Evolutionary conservation across 2,888 invertebrate species (phyloP), one percentile per base, ranked within the genome.

Genomic region (Lasioglossum figueresi): DNA sequence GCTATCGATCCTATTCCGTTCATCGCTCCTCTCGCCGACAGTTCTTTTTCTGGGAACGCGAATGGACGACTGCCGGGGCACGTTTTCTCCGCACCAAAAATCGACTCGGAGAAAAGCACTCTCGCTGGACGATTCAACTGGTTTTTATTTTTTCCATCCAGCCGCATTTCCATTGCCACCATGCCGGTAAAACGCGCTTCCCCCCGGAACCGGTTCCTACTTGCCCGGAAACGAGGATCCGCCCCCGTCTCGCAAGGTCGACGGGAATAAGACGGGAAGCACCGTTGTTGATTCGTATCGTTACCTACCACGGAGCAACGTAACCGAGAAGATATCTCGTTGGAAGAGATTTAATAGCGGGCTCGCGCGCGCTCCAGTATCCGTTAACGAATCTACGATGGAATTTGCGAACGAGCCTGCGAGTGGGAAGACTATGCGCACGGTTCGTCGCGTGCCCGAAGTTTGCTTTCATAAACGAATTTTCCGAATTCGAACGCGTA

Each of bases 1-100:
- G 88, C 92, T 92, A 93, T 93, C 92, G 93, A 90, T 92, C 92
- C 92, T 88, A 85, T 85, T 85, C 86, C 88, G 66, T 45, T 59
- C 87, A 84, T 84, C 83, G 37, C 84, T 79, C 70, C 82, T 48
- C 45, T 34, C 72, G 63, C 59, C 66, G 37, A 23, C 79, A 79
- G 79, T 78, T 79, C 87, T 80, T 73, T 84, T 77, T 79, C 79
- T 78, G 79, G 52, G 56, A 82, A 85, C 75, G 82, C 79, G 80
- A 83, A 80, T 84, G 79, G 81, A 56, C 85, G 80, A 86, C 83
- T 82, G 83, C 75, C 83, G 75, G 23, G 23, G 82, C 79, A 75
- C 84, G 83, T 85, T 83, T 72, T 76, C 59, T 34, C 34, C 73
- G 40, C 27, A 77, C 80, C 80, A 63, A 85, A 85, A 85, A 84